Evolutionary conservation across 2,113 vertebrate genomes (phyloP).

Genomic region (Turdus rufiventris): DNA sequence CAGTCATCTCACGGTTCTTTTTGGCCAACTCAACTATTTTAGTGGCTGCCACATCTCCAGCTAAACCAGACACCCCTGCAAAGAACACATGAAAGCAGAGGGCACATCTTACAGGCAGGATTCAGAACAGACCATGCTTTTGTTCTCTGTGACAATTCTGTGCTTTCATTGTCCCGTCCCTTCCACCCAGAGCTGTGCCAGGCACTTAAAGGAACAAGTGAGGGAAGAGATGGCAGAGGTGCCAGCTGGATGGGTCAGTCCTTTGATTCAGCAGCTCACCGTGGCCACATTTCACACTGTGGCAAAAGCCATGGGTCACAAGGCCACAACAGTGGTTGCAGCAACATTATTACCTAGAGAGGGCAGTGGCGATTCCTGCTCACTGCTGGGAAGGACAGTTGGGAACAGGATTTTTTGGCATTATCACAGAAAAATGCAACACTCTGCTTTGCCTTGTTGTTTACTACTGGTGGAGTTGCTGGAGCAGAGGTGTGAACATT

Average conservation of each 20-base stretch:
- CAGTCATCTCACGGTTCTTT: conserved; percentile 82
- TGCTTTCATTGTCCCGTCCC: background rate
- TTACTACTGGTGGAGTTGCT: background rate
- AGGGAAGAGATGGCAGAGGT: background rate
- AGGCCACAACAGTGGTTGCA: background rate
- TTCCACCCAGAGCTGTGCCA: conserved; percentile 22
- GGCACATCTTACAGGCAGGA: background rate
- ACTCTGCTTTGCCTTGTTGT: background rate
- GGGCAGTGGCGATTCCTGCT: background rate
- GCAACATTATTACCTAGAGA: background rate
- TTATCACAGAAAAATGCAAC: background rate
- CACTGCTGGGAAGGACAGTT: background rate
- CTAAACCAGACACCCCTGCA: conserved; percentile 77
- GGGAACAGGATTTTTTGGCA: background rate
- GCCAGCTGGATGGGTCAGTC: background rate
- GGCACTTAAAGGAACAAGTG: background rate
- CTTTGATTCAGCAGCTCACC: background rate
- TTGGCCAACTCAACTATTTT: conserved; percentile 93
- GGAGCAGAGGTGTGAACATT: background rate
- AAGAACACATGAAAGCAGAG: background rate
- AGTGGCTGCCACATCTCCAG: conserved; percentile 84
- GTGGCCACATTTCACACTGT: background rate
- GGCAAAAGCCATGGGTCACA: background rate
- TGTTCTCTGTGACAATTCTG: background rate
- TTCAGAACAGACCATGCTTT: background rate